A percentile compares a stretch with the other conserved stretches of the same genome.
These are phyloP conservation scores for Danaus plexippus DNA, from an alignment of 1,140 invertebrate genomes.

Conservation along the genomic window DNA sequence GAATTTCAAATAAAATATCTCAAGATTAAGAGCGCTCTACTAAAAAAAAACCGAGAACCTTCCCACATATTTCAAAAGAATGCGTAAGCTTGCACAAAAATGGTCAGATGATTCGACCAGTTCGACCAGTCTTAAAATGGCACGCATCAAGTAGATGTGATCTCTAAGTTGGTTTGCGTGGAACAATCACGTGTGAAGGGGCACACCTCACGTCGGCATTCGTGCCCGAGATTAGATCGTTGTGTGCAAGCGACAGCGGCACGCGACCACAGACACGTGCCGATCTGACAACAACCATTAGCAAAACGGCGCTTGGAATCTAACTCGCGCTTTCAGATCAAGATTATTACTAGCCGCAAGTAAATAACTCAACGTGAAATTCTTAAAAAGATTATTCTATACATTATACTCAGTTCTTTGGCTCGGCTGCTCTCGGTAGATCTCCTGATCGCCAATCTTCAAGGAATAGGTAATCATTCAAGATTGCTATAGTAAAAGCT, in stretches of 20 bases:
- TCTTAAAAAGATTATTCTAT: constrained; percentile 6
- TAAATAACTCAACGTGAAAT: constrained; percentile 17
- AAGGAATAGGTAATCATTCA: constrained; percentile 26
- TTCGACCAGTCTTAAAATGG: constrained; percentile 29
- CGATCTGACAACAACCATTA: constrained; percentile 38
- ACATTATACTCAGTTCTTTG: constrained; percentile 1
- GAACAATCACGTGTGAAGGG: constrained; percentile 63
- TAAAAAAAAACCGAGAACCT: constrained; percentile 10
- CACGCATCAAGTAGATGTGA: constrained; percentile 53
- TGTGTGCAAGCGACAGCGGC: constrained; percentile 38
- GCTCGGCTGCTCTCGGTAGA: background rate
- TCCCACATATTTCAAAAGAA: constrained; percentile 16
- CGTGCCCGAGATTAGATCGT: constrained; percentile 59
- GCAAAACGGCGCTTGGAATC: constrained; percentile 27
- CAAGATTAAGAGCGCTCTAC: constrained; percentile 6
- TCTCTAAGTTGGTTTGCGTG: constrained; percentile 40
- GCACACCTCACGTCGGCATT: constrained; percentile 55
- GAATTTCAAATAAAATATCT: constrained; percentile 8
- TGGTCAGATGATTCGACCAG: constrained; percentile 33
- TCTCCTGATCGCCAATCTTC: constrained; percentile 13
- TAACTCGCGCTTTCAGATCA: constrained; percentile 32
- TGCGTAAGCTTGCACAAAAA: constrained; percentile 26
- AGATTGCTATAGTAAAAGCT: constrained; percentile 35
- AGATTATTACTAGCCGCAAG: constrained; percentile 27
- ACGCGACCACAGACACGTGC: constrained; percentile 59